phyloP scores from a whole-genome alignment of 2,797 vertebrate genomes.

The Aldrovandia affinis region DNA sequence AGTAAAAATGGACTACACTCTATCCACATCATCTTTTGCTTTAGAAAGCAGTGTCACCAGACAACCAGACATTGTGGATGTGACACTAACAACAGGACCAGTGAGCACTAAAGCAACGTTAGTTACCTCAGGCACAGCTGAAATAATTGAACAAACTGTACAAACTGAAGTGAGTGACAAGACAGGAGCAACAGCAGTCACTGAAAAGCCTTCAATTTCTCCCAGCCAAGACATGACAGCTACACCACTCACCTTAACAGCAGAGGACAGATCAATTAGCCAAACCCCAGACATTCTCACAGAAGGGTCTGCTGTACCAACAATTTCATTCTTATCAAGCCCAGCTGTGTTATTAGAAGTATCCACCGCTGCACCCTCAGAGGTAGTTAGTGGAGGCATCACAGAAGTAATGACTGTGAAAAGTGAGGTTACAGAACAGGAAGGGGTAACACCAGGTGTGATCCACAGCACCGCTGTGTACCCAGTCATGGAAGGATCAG shows the following conservation, averaged over 20 bases:
- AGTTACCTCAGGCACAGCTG: background rate
- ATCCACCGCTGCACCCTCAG: background rate
- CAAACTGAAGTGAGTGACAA: background rate
- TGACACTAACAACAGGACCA: background rate
- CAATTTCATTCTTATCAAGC: conserved; percentile 24
- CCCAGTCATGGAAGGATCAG: background rate
- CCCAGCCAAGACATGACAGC: background rate
- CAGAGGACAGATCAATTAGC: conserved; percentile 32
- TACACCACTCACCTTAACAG: conserved; percentile 28
- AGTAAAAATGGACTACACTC: too few species aligned
- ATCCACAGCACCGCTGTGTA: too few species aligned
- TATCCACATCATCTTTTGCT: too few species aligned
- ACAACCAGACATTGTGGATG: background rate
- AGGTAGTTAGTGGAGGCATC: background rate
- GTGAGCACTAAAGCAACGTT: conserved; percentile 36
- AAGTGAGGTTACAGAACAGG: background rate
- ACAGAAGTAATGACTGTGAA: background rate
- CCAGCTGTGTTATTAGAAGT: background rate
- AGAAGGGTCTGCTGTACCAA: background rate
- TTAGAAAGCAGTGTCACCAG: background rate
- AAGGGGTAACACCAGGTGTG: background rate
- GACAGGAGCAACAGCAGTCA: background rate
- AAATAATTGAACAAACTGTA: background rate
- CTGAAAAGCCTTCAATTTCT: background rate
- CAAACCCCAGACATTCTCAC: conserved; percentile 3